Percentiles rank a stretch among this genome's conserved stretches.
phyloP scores from a whole-genome alignment of 2,113 vertebrate species.

The Gymnarchus niloticus region DNA sequence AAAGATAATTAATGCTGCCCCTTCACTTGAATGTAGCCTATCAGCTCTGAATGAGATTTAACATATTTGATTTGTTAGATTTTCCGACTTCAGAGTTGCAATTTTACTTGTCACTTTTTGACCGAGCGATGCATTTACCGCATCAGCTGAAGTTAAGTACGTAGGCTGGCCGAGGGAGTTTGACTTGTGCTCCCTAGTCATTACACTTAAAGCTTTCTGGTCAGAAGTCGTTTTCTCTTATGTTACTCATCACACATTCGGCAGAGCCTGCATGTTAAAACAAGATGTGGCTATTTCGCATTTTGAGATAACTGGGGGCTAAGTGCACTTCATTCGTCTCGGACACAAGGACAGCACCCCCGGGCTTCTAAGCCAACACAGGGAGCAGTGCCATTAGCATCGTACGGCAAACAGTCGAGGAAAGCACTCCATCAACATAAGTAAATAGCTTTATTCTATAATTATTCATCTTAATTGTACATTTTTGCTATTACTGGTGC shows the following conservation, averaged over 20 bases:
- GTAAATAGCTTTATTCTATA: not conserved
- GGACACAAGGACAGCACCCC: not conserved
- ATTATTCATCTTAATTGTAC: constrained; percentile 20
- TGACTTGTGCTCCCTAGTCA: not conserved
- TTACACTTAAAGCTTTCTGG: not conserved
- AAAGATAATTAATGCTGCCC: not conserved
- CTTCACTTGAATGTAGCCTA: not conserved
- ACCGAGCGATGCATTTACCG: not conserved
- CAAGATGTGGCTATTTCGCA: not conserved
- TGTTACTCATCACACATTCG: not conserved
- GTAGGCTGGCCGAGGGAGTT: not conserved
- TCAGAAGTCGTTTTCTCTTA: not conserved
- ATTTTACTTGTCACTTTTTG: not conserved
- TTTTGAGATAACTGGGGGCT: not conserved
- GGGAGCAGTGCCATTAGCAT: not conserved
- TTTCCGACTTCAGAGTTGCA: not conserved
- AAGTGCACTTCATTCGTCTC: not conserved
- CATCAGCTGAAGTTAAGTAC: not conserved
- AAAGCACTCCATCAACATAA: constrained; percentile 10
- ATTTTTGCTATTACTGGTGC: constrained; percentile 11
- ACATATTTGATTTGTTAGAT: not conserved
- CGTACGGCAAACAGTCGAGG: not conserved
- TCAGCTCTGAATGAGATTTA: not conserved
- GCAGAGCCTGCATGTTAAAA: not conserved
- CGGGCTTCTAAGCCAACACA: not conserved